Evolutionary conservation across 1,140 invertebrate species (phyloP), one percentile per base, ranked within the genome.

Genomic region (Pararge aegeria): DNA sequence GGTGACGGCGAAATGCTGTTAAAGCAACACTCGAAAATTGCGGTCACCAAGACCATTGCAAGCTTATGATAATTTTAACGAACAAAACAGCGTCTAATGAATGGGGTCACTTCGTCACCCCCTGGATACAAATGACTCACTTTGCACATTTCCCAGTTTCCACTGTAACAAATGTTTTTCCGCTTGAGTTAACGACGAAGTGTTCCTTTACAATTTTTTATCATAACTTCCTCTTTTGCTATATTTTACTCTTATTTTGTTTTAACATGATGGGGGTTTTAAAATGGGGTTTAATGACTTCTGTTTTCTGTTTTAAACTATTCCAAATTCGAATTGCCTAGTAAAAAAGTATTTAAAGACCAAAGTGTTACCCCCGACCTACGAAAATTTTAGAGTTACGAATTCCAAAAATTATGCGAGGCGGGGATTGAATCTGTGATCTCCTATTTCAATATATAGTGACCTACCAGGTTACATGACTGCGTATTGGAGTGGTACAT

Each of bases 71-170:
- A 42, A 42, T 42, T 15, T 42, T 12, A 42, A 15, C 38, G 16
- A 42, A 42, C 38, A 42, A 16, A 16, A 42, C 38, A 18, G 13
- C 13, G 16, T 18, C 13, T 42, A 42, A 42, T 42, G 38, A 42
- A 42, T 42, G 38, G 16, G 38, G 38, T 15, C 38, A 15, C 38
- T 42, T 42, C 38, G 16, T 42, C 38, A 42, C 16, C 38, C 16
- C 16, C 3, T n/a, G 1, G 13, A 42, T 42, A 42, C 38, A 42
- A 42, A 42, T 18, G 38, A 15, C 38, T 15, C 38, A 42, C 38
- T 42, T 42, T 15, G 38, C 38, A 42, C 38, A 42, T 16, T 42
- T 42, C 13, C 38, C 16, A 15, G 3, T 18, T 18, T 16, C 4
- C 38, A 15, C 16, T 42, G 16, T 5, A 42, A 15, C 38, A 42